These are phyloP conservation scores for Halyomorpha halys DNA, from an alignment of 1,140 invertebrate species.

Conservation along the genomic window DNA sequence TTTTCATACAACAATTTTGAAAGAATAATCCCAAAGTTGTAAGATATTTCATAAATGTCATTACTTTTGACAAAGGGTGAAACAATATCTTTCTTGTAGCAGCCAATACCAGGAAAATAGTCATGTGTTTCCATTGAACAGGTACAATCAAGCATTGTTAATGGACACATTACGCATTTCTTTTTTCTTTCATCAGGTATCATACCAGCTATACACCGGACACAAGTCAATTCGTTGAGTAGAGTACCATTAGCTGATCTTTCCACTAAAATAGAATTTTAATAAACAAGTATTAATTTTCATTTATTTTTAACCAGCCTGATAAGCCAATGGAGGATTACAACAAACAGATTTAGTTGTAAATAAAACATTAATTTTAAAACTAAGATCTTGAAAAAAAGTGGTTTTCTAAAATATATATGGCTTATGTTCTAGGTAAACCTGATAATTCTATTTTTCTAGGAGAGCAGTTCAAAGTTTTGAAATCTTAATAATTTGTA, in stretches of 20 bases:
- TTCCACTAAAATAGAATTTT: constrained; percentile 36
- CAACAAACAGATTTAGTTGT: too few species aligned
- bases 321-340: too few species aligned
- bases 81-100: constrained; percentile 35
- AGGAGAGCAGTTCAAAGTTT: not conserved
- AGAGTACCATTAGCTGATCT: constrained; percentile 37
- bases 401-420: not conserved
- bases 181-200: constrained; percentile 36
- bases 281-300: constrained; percentile 5
- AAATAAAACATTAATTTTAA: too few species aligned
- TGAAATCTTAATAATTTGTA: not conserved
- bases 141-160: constrained; percentile 30
- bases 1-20: constrained; percentile 43
- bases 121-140: constrained; percentile 33
- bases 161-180: constrained; percentile 39
- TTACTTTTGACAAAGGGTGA: constrained; percentile 34
- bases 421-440: not conserved
- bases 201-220: constrained; percentile 38
- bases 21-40: constrained; percentile 34
- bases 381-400: too few species aligned
- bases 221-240: constrained; percentile 36
- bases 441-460: not conserved
- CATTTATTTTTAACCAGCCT: too few species aligned
- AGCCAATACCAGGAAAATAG: constrained; percentile 36
- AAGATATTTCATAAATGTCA: constrained; percentile 37